Evolutionary conservation across 2,113 vertebrate genomes (phyloP), one percentile per base, ranked within the genome.

Genomic region (human (Homo sapiens)): DNA sequence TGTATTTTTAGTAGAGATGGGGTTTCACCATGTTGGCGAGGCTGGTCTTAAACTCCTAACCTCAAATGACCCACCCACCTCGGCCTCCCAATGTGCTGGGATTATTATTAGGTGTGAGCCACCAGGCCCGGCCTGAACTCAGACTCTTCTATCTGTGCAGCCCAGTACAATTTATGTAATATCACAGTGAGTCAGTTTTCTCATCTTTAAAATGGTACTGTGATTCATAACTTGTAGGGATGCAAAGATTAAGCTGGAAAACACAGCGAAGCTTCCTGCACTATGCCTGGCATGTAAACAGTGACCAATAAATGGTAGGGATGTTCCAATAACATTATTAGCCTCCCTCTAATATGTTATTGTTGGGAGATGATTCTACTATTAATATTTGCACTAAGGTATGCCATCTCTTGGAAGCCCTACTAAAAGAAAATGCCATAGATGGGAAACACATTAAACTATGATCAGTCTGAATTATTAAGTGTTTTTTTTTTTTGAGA

Each of bases 391-490:
- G 32, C 30, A 22, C 35, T 50, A 81, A 81, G 76, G 32, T 55
- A 27, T 94, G 13, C n/a, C 59, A 0, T 95, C 22, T 93, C 43
- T 95, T 48, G 43, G 23, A 93, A 20, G 27, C 50, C 27, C 17
- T 8, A n/a, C 45, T 86, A 90, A 84, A 85, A 83, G 59, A 90
- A 95, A 83, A 88, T 43, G 32, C n/a, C 17, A 38, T 70, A 66
- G 57, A 93, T 81, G 75, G 40, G 87, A 97, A 96, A 94, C 48
- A 64, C 3, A 25, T 95, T 81, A 88, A 84, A 76, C 23, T 79
- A 35, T 9, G 23, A 93, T 64, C 81, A 80, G 35, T 52, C 57
- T 89, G 43, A 84, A 80, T 32, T 38, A 95, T 78, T 88, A 73
- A 38, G 57, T 76, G 11, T 61, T 92, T 30, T 12, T 30, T 64